A percentile compares a stretch with the other conserved stretches of the same genome.
Conservation (phyloP, 1,140 invertebrate species). For the Drosophila kepulauana region DNA sequence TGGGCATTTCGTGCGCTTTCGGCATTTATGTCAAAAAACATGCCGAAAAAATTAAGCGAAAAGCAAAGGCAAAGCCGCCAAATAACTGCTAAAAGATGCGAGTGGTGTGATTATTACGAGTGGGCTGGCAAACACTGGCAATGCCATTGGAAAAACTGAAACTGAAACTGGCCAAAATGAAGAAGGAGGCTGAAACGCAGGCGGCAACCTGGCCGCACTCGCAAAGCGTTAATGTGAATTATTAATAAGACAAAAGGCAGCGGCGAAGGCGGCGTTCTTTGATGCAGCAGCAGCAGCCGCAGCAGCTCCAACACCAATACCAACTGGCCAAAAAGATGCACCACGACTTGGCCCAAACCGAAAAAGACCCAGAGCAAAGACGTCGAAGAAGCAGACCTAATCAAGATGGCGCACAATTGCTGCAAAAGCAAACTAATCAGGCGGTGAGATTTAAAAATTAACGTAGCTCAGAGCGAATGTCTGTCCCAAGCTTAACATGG, state of each 20-base stretch:
- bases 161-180: constrained; percentile 16
- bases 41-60: constrained; percentile 31
- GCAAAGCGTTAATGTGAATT: constrained; percentile 85
- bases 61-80: constrained; percentile 15
- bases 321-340: constrained; percentile 34
- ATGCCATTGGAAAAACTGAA: constrained; percentile 28
- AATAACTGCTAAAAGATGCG: constrained; percentile 47
- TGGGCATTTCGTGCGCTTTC: constrained; percentile 77
- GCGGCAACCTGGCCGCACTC: constrained; percentile 79
- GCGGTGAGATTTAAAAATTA: constrained; percentile 85
- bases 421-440: constrained; percentile 81
- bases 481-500: constrained; percentile 15
- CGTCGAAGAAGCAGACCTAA: constrained; percentile 53
- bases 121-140: constrained; percentile 70
- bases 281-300: constrained; percentile 41
- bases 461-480: constrained; percentile 66
- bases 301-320: not conserved
- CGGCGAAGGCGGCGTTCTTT: constrained; percentile 73
- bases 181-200: constrained; percentile 41
- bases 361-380: constrained; percentile 5
- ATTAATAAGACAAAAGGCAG: constrained; percentile 85
- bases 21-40: constrained; percentile 75
- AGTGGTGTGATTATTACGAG: constrained; percentile 55
- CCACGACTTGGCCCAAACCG: constrained; percentile 30
- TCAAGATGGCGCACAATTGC: constrained; percentile 76